Evolutionary conservation across 2,888 invertebrate genomes (phyloP).

Genomic region (Lepidochitona cinerea): DNA sequence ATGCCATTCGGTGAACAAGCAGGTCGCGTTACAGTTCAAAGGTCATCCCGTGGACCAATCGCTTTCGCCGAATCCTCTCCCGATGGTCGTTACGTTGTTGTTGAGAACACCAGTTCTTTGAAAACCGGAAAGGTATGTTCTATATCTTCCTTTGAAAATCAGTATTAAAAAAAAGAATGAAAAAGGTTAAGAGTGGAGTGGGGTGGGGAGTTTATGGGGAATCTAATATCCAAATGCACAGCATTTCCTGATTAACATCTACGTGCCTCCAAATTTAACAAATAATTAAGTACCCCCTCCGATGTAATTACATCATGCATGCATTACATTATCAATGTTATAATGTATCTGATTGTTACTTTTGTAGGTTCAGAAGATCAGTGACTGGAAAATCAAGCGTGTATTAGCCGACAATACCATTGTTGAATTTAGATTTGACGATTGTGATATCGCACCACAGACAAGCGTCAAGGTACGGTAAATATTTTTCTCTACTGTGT

Average conservation of each 20-base stretch:
- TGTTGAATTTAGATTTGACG: neutral
- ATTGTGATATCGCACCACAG: neutral
- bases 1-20: constrained; percentile 33
- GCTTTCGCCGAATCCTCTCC: constrained; percentile 24
- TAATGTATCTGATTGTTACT: no score
- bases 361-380: neutral
- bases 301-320: no score
- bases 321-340: no score
- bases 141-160: neutral
- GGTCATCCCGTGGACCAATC: constrained; percentile 33
- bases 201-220: no score
- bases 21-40: constrained; percentile 33
- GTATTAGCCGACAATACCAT: neutral
- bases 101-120: constrained; percentile 36
- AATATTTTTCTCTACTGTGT: no score
- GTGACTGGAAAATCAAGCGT: neutral
- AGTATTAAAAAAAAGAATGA: neutral
- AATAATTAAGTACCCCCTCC: no score
- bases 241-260: no score
- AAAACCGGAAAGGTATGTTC: constrained; percentile 20
- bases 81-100: constrained; percentile 25
- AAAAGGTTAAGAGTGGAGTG: no score
- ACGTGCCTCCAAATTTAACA: no score
- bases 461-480: neutral
- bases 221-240: no score